phyloP scores from a whole-genome alignment of 2,113 vertebrate genomes.

The Mormoops blainvillei region DNA sequence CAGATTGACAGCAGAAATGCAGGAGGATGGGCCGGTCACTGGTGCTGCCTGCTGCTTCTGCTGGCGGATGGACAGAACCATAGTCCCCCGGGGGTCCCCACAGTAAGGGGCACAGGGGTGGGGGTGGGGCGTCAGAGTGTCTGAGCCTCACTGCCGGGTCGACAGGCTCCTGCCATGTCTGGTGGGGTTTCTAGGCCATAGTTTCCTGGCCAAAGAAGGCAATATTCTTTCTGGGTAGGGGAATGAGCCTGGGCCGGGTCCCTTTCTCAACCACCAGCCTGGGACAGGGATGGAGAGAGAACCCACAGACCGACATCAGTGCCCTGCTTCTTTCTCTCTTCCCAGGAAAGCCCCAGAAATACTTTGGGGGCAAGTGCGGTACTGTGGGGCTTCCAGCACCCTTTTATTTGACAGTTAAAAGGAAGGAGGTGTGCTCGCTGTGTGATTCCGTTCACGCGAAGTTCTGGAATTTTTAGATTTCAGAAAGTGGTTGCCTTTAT shows the following conservation, averaged over 20 bases:
- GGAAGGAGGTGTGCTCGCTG: not conserved
- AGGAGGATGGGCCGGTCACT: not conserved
- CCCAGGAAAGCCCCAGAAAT: not conserved
- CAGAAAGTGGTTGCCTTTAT: not conserved
- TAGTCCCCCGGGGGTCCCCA: not conserved
- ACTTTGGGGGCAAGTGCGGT: not conserved
- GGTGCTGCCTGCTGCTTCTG: not conserved
- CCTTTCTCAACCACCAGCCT: not conserved
- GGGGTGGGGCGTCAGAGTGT: not conserved
- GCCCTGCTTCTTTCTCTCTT: not conserved
- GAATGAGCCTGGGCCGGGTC: not conserved
- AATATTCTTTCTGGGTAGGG: not conserved
- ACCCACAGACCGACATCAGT: not conserved
- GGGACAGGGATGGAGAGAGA: not conserved
- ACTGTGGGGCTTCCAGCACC: not conserved
- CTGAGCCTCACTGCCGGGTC: not conserved
- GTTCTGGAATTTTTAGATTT: not conserved
- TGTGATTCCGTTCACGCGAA: accelerated
- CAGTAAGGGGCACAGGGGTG: not conserved
- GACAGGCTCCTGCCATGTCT: not conserved
- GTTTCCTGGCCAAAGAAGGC: not conserved
- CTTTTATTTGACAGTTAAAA: not conserved
- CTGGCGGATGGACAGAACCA: not conserved
- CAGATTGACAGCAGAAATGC: conserved; percentile 66
- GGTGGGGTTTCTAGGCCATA: not conserved